A percentile compares a stretch with the other conserved stretches of the same genome.
phyloP scores from a whole-genome alignment of 2,797 vertebrate species.

The Chaunax sp. region DNA sequence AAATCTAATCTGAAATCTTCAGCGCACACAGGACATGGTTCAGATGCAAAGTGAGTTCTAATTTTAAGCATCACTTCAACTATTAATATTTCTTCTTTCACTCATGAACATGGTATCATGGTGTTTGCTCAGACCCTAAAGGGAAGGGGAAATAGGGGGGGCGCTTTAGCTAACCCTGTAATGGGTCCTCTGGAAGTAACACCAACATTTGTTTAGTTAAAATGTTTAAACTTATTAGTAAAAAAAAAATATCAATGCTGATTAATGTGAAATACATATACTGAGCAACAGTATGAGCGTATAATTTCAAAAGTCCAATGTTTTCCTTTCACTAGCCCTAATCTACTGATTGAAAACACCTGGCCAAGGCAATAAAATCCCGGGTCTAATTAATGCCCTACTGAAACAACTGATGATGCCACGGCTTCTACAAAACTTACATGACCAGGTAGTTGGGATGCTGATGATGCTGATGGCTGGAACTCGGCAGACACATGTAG shows the following conservation, averaged over 20 bases:
- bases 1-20: constrained; percentile 67
- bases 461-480: too few species aligned
- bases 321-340: too few species aligned
- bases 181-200: background rate
- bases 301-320: too few species aligned
- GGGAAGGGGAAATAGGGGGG: constrained; percentile 24
- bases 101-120: constrained; percentile 29
- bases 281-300: too few species aligned
- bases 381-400: too few species aligned
- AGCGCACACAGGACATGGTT: constrained; percentile 52
- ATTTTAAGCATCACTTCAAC: constrained; percentile 59
- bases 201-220: background rate
- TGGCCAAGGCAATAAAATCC: too few species aligned
- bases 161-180: constrained; percentile 6
- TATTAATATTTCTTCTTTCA: too few species aligned
- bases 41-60: constrained; percentile 44
- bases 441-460: too few species aligned
- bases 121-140: constrained; percentile 40
- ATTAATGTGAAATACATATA: background rate
- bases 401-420: too few species aligned
- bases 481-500: too few species aligned
- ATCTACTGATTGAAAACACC: too few species aligned
- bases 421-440: too few species aligned
- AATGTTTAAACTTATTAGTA: background rate
- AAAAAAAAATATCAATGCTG: background rate